Base-by-base conservation (phyloP, 1,140 invertebrate species). In the Apis dorsata region DNA sequence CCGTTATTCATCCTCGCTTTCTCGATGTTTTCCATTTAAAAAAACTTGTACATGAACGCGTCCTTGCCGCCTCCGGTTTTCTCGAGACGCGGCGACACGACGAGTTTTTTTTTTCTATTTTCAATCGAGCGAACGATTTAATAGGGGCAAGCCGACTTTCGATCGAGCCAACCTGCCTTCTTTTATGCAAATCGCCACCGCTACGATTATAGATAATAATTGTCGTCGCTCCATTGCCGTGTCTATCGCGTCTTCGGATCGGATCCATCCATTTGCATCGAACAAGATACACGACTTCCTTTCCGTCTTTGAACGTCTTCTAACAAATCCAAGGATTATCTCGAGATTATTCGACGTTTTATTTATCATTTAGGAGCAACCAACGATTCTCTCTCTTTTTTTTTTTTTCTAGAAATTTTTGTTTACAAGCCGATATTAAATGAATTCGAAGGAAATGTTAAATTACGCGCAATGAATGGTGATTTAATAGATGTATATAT, bases 121-220 rank as follows among this genome's bases (percentile, higher is more conserved):
- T 79, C 34, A 55, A 79, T 79, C 62, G 24, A 51, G 19, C 13
- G 7, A 17, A 51, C 63, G 28, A 59, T 57, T 69, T 78, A 78
- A 78, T 68, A 57, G 63, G 21, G 5, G 13, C 7, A n/a, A 21
- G 57, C 11, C 51, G 7, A 21, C 11, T 57, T 79, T 9, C 49
- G 19, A 76, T 55, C 62, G 12, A 28, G 24, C 24, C 11, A 28
- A 19, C 11, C 62, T 44, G 1, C 19, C 9, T 2, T 21, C 60
- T 70, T 28, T 24, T 24, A 49, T 69, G 55, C 66, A 53, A 80
- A 63, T 49, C 15, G 21, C 72, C 19, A 34, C 11, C 13, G 7
- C 13, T 1, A 5, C 62, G 79, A 81, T 75, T 75, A 81, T 75
- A 51, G 62, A 60, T 82, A 77, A 82, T 70, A 82, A 82, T 82